A percentile compares a stretch with the other conserved stretches of the same genome.
These are phyloP conservation scores for Desmophyllum pertusum DNA, from an alignment of 92 coral and sea anemone genomes.

Conservation along the genomic window DNA sequence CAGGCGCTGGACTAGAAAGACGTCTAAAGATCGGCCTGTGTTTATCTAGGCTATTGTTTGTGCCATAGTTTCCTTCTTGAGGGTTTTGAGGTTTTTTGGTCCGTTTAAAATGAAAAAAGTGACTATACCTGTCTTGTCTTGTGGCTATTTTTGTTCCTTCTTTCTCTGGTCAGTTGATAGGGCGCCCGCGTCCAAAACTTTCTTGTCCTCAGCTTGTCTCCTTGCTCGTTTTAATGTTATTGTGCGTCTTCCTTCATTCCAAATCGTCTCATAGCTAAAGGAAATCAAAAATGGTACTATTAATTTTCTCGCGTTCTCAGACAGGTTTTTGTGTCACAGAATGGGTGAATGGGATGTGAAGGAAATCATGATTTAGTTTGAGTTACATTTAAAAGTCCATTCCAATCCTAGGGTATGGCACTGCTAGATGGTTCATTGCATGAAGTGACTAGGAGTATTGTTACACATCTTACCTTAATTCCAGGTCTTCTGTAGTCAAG, in stretches of 20 bases:
- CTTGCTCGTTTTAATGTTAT: constrained; percentile 13
- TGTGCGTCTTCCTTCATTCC: neutral
- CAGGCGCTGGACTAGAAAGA: no score
- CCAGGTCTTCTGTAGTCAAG: constrained; percentile 21
- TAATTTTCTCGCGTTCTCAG: neutral
- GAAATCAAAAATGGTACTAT: neutral
- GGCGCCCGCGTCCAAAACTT: neutral
- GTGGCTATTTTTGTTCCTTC: no score
- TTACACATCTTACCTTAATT: constrained; percentile 2
- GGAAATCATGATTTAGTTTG: no score
- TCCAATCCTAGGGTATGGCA: no score
- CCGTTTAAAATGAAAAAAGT: no score
- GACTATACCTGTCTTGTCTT: neutral
- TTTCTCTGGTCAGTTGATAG: neutral
- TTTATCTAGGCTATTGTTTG: no score
- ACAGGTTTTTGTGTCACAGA: neutral
- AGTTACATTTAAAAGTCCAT: no score
- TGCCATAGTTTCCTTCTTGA: no score
- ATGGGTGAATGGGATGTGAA: neutral
- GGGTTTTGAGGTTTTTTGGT: no score
- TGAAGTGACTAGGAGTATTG: neutral
- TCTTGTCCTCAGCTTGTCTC: neutral
- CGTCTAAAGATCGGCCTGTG: no score
- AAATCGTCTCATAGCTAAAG: constrained; percentile 33
- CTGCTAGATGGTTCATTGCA: no score